Conservation (phyloP, 2,113 vertebrate genomes). For the Paramisgurnus dabryanus region DNA sequence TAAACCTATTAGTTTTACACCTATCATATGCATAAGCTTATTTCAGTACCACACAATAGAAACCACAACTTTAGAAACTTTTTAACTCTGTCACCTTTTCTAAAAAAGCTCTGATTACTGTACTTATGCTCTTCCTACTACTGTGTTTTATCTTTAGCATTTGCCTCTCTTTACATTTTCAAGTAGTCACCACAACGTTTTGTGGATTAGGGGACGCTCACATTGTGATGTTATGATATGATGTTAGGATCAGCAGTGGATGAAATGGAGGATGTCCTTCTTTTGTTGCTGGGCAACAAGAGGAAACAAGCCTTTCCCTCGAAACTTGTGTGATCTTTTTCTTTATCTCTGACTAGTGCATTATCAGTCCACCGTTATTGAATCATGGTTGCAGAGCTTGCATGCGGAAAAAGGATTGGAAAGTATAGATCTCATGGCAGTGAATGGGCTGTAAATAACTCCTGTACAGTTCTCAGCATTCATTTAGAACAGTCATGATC, state of each 20-base stretch:
- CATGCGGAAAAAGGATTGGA: neutral
- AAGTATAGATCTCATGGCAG: neutral
- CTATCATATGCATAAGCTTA: slow-evolving; percentile 34
- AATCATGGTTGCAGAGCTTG: neutral
- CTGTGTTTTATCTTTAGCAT: slow-evolving; percentile 2
- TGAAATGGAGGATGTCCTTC: slow-evolving; percentile 3
- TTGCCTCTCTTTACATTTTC: neutral
- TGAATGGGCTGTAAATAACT: neutral
- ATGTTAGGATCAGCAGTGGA: slow-evolving; percentile 5
- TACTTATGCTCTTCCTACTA: neutral
- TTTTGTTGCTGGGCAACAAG: slow-evolving; percentile 16
- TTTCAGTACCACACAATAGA: slow-evolving; percentile 32
- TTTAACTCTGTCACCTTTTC: neutral
- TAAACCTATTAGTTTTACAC: slow-evolving; percentile 43
- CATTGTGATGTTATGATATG: neutral
- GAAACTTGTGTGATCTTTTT: slow-evolving; percentile 19
- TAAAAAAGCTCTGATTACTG: neutral
- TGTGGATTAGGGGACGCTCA: neutral
- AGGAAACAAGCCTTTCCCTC: neutral
- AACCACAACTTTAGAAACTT: neutral
- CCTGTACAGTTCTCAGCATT: no score
- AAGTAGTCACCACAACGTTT: neutral
- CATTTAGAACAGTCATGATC: no score
- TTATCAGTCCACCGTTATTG: slow-evolving; percentile 1
- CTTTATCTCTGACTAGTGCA: neutral